Conservation (phyloP, 2,797 vertebrate species). For the Esox lucius region DNA sequence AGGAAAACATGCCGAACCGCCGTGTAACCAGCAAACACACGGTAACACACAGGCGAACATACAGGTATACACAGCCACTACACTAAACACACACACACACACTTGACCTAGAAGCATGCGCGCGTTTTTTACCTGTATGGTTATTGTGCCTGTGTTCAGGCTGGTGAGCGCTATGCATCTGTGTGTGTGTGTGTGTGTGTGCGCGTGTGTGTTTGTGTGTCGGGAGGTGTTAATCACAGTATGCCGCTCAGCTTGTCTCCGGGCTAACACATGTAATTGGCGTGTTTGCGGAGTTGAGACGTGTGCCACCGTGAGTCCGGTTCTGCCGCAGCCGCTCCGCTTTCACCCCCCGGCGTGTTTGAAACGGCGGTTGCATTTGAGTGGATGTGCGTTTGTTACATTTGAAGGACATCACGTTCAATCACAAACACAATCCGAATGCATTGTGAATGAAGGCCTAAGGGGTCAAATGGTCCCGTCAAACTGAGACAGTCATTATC, state of each 20-base stretch:
- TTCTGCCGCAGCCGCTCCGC: neutral
- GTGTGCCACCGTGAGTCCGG: neutral
- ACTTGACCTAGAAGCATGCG: too few species aligned
- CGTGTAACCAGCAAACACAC: neutral
- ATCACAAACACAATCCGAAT: neutral
- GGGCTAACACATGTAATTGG: neutral
- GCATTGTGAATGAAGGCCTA: neutral
- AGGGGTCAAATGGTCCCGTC: too few species aligned
- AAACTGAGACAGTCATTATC: neutral
- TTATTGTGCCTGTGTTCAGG: too few species aligned
- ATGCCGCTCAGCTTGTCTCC: conserved; percentile 27
- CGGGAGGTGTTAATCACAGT: conserved; percentile 42
- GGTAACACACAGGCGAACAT: neutral
- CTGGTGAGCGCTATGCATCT: too few species aligned
- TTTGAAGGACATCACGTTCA: neutral
- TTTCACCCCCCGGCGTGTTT: neutral
- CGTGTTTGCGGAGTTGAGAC: neutral
- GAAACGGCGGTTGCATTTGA: neutral
- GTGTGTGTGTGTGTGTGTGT: neutral
- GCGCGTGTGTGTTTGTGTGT: conserved; percentile 13
- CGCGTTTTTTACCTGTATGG: too few species aligned
- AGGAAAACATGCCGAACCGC: too few species aligned
- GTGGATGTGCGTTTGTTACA: neutral
- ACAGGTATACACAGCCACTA: neutral
- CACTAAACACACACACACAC: neutral